phyloP scores from a whole-genome alignment of 1,140 invertebrate genomes.

The Hypsibius dujardini region DNA sequence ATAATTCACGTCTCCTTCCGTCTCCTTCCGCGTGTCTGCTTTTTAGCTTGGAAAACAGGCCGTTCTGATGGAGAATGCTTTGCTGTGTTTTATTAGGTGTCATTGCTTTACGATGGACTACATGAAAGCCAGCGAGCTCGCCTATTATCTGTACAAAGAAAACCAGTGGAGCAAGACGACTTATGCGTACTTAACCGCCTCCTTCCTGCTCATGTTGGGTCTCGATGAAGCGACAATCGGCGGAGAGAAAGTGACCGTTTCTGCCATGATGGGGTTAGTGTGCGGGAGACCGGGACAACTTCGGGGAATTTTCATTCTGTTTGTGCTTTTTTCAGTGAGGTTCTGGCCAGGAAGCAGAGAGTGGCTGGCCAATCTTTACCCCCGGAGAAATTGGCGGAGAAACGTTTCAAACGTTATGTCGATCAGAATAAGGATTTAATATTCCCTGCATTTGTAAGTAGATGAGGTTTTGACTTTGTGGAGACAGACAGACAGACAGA shows the following conservation, averaged over 20 bases:
- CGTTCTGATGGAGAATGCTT: background rate
- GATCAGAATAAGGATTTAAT: slow-evolving; percentile 7
- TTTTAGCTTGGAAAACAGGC: too few species aligned
- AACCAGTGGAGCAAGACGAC: slow-evolving; percentile 16
- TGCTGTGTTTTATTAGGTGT: slow-evolving; percentile 7
- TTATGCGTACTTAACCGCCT: slow-evolving; percentile 4
- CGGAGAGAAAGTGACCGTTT: background rate
- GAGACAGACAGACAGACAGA: background rate
- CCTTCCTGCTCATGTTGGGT: background rate
- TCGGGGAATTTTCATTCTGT: background rate
- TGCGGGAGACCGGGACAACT: background rate
- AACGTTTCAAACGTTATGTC: slow-evolving; percentile 2
- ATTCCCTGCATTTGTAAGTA: slow-evolving; percentile 10
- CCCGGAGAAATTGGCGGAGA: slow-evolving; percentile 12
- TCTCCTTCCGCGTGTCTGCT: too few species aligned
- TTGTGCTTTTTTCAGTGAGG: background rate
- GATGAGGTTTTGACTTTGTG: background rate
- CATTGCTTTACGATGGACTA: slow-evolving; percentile 7
- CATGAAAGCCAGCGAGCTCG: background rate
- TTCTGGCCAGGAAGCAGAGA: slow-evolving; percentile 3
- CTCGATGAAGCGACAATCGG: background rate
- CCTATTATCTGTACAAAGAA: background rate
- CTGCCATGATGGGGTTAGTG: background rate
- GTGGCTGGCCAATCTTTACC: background rate
- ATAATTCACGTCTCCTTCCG: too few species aligned